Conservation (phyloP, 2,797 vertebrate species). For the Dryobates pubescens region DNA sequence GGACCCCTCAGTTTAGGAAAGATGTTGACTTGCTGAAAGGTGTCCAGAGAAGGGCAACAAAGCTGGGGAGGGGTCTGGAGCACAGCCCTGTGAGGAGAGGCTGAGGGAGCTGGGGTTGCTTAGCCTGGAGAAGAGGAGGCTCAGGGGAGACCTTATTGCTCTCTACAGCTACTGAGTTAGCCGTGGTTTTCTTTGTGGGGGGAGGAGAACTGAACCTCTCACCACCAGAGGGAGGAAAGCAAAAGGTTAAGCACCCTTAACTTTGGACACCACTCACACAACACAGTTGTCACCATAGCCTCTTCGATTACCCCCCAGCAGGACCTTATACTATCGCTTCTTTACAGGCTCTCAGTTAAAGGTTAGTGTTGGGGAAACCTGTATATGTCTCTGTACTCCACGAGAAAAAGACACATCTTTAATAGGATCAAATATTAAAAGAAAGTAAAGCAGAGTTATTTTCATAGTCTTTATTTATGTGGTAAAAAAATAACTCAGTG, state of each 20-base stretch:
- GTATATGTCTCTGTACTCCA: not conserved
- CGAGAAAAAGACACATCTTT: not conserved
- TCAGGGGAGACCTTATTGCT: no score
- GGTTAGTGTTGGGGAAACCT: not conserved
- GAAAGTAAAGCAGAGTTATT: not conserved
- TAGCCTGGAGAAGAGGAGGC: no score
- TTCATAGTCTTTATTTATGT: not conserved
- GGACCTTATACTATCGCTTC: not conserved
- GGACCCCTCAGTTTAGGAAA: no score
- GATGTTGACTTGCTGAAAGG: no score
- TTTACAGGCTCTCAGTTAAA: not conserved
- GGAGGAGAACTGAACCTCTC: no score
- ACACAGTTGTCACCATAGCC: not conserved
- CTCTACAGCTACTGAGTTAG: no score
- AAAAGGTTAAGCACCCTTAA: not conserved
- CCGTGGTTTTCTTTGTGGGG: no score
- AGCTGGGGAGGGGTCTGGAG: no score
- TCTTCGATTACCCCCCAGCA: not conserved
- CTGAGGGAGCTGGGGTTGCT: no score
- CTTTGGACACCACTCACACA: not conserved
- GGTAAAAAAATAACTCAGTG: not conserved
- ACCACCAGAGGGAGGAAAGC: not conserved
- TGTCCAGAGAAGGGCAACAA: no score
- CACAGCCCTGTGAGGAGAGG: no score
- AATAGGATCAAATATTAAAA: not conserved